Evolutionary conservation across 2,113 vertebrate species (phyloP).

Genomic region (Paramormyrops kingsleyae): DNA sequence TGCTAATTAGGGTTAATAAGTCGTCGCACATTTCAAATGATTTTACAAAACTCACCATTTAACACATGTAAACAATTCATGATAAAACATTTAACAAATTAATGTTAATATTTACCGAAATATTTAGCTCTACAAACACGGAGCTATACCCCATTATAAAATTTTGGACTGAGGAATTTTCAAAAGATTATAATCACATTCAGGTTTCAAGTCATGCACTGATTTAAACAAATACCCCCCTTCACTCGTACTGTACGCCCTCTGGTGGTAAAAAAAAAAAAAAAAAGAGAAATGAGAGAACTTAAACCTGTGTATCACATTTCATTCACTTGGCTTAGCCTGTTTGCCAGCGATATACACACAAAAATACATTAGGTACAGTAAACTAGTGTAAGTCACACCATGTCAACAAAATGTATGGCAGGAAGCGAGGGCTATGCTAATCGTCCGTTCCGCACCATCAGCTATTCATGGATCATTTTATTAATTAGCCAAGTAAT

Average conservation of each 20-base stretch:
- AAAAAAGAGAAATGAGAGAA: not conserved
- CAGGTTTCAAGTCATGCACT: not conserved
- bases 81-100: not conserved
- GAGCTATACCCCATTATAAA: not conserved
- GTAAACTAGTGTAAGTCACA: not conserved
- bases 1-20: not conserved
- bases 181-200: not conserved
- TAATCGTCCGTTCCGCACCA: not conserved
- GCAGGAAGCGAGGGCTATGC: not conserved
- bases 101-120: not conserved
- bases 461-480: not conserved
- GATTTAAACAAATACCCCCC: not conserved
- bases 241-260: not conserved
- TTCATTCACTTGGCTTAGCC: not conserved
- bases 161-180: not conserved
- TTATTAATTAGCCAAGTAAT: no score
- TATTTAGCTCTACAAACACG: not conserved
- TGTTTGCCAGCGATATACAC: not conserved
- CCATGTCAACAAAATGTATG: not conserved
- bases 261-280: not conserved
- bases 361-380: not conserved
- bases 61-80: not conserved
- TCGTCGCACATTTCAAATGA: not conserved
- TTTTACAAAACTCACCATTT: not conserved
- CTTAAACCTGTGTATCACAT: not conserved